phyloP scores from a whole-genome alignment of 1,140 invertebrate genomes.

The Maniola jurtina region DNA sequence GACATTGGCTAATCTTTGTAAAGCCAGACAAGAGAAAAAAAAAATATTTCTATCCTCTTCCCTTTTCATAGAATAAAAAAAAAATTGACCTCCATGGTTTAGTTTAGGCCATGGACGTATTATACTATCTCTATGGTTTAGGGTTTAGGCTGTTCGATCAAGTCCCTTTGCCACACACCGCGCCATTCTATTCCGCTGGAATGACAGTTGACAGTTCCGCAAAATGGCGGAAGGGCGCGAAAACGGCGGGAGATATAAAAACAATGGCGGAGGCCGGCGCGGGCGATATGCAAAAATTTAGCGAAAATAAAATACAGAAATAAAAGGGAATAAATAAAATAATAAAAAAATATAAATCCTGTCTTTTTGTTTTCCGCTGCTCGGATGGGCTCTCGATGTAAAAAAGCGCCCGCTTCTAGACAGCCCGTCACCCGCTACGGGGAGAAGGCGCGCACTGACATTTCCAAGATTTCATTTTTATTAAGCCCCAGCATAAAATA shows the following conservation, averaged over 20 bases:
- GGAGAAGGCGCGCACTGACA: conserved; percentile 39
- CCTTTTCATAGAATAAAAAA: too few species aligned
- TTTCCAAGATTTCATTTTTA: conserved; percentile 22
- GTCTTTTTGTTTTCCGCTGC: conserved; percentile 75
- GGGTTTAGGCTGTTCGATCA: conserved; percentile 1
- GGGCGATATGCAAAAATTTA: conserved; percentile 68
- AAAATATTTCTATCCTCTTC: too few species aligned
- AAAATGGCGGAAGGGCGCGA: conserved; percentile 51
- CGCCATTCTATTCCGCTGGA: conserved; percentile 21
- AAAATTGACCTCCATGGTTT: too few species aligned
- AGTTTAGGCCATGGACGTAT: too few species aligned
- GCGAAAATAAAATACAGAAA: conserved; percentile 72
- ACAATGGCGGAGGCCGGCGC: conserved; percentile 50
- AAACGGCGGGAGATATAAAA: conserved; percentile 44
- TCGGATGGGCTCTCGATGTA: conserved; percentile 72
- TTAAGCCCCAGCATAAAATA: too few species aligned
- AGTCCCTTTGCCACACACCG: conserved; percentile 8
- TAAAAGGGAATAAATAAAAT: conserved; percentile 75
- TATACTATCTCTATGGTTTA: not conserved
- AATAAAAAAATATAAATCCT: conserved; percentile 79
- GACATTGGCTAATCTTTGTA: too few species aligned
- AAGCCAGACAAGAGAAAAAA: too few species aligned
- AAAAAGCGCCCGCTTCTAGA: conserved; percentile 76
- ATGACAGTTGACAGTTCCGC: conserved; percentile 55
- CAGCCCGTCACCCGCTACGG: conserved; percentile 50